Conservation (phyloP, 2,888 invertebrate genomes). For the Augiades crinisus region DNA sequence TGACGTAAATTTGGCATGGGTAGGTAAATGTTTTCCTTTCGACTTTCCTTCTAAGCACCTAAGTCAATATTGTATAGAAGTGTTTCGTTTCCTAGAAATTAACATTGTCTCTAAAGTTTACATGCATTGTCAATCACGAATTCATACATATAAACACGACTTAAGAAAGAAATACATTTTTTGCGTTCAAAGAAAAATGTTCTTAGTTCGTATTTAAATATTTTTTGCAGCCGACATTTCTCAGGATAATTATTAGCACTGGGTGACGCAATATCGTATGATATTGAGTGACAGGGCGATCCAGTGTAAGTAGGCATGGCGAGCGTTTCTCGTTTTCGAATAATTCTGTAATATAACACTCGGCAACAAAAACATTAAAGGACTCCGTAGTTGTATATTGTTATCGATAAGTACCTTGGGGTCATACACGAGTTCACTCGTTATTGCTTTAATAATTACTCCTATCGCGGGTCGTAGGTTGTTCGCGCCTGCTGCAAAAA, state of each 20-base stretch:
- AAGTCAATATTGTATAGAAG: too few species aligned
- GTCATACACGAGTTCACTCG: constrained; percentile 13
- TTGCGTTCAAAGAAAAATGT: not conserved
- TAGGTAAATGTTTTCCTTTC: too few species aligned
- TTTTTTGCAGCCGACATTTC: not conserved
- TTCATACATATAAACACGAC: not conserved
- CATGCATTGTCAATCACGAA: not conserved
- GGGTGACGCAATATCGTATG: constrained; percentile 15
- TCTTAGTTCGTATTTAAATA: not conserved
- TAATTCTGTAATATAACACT: not conserved
- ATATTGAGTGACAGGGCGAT: constrained; percentile 6
- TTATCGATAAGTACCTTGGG: constrained; percentile 10
- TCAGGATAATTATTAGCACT: not conserved
- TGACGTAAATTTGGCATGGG: too few species aligned
- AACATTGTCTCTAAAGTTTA: too few species aligned
- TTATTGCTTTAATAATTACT: constrained; percentile 14
- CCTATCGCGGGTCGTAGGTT: constrained; percentile 21
- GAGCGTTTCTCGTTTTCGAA: not conserved
- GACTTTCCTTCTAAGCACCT: too few species aligned
- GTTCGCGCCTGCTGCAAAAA: constrained; percentile 19
- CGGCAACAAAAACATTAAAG: constrained; percentile 1
- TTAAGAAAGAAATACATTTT: not conserved
- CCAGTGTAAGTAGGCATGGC: not conserved
- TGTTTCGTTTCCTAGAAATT: too few species aligned
- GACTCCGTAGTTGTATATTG: constrained; percentile 3